These are phyloP conservation scores for Lasioglossum albipes DNA, from an alignment of 1,140 invertebrate genomes.

Conservation along the genomic window DNA sequence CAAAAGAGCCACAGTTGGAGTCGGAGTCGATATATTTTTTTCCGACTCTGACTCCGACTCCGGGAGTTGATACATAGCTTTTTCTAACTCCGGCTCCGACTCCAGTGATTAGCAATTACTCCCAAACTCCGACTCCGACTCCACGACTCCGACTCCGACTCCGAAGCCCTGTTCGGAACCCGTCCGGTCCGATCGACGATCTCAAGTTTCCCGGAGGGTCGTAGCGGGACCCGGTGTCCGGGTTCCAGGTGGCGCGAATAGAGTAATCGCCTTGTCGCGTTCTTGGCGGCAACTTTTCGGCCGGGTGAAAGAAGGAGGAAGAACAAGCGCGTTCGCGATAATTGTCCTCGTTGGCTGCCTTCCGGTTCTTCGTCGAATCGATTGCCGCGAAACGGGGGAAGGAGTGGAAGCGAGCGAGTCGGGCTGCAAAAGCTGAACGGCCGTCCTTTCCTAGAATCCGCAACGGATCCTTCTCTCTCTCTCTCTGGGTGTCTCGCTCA, in stretches of 20 bases:
- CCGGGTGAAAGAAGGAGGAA: background rate
- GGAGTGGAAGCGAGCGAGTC: background rate
- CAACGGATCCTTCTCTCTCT: background rate
- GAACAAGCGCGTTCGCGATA: background rate
- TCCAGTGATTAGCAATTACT: too few species aligned
- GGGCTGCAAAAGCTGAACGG: conserved; percentile 9
- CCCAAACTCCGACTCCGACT: too few species aligned
- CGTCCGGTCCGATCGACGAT: background rate
- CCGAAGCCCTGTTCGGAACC: too few species aligned
- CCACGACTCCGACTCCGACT: too few species aligned
- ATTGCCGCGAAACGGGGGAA: conserved; percentile 11
- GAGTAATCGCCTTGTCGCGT: background rate
- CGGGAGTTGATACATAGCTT: too few species aligned
- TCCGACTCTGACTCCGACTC: too few species aligned
- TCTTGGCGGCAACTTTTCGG: background rate
- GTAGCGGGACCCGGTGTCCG: too few species aligned
- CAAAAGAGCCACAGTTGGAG: too few species aligned
- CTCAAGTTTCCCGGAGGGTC: background rate
- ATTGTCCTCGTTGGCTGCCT: conserved; percentile 13
- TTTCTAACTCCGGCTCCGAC: too few species aligned
- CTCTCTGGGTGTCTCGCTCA: background rate
- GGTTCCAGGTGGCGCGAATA: conserved; percentile 4
- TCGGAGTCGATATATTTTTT: too few species aligned
- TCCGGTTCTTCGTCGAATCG: conserved; percentile 35
- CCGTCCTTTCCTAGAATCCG: conserved; percentile 54